phyloP scores from a whole-genome alignment of 2,113 vertebrate genomes.

The Lampris megalopsis region DNA sequence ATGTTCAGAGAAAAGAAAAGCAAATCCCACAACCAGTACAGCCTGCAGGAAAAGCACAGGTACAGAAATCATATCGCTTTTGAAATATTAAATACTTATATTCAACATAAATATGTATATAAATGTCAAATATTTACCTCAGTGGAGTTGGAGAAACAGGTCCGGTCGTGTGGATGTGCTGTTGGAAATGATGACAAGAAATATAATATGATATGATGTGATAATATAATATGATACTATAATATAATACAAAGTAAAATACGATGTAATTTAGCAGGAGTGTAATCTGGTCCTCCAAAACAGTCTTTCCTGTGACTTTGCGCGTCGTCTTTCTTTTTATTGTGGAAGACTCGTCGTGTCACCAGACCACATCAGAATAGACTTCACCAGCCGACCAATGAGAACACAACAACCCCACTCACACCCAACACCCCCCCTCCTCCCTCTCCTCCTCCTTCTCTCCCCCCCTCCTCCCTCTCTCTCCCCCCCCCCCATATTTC shows the following conservation, averaged over 20 bases:
- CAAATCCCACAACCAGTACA: no score
- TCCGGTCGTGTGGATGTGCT: constrained; percentile 60
- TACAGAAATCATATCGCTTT: no score
- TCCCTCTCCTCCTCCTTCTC: background rate
- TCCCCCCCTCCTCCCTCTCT: no score
- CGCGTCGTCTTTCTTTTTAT: constrained; percentile 72
- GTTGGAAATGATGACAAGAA: no score
- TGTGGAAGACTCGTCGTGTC: constrained; percentile 59
- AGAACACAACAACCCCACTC: constrained; percentile 62
- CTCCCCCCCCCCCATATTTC: background rate
- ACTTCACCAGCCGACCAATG: constrained; percentile 71
- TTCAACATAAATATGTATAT: background rate
- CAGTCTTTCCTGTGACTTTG: constrained; percentile 47
- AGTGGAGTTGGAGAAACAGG: constrained; percentile 54
- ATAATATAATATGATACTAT: no score
- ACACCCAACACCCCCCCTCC: constrained; percentile 46
- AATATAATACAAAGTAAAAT: no score
- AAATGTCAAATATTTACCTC: constrained; percentile 59
- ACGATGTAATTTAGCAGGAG: constrained; percentile 33
- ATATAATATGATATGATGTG: no score
- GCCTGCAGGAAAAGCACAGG: no score
- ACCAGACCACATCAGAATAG: constrained; percentile 66
- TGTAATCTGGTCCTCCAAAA: constrained; percentile 43
- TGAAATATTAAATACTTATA: no score
- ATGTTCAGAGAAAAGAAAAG: no score